phyloP scores from a whole-genome alignment of 2,888 invertebrate species.

The Shargacucullia verbasci region DNA sequence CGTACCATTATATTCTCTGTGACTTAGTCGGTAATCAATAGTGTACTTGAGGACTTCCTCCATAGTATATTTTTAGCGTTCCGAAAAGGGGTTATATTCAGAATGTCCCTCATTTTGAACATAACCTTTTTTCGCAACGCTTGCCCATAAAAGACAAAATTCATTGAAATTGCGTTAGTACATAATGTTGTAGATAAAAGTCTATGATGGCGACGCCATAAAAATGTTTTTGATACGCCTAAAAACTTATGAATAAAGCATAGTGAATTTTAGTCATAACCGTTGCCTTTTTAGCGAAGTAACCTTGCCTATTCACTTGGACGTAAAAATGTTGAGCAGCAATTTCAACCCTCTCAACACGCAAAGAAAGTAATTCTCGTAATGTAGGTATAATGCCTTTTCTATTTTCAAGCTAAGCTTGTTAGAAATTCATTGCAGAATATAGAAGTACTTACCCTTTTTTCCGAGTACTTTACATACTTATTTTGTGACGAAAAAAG shows the following conservation, averaged over 20 bases:
- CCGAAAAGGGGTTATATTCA: too few species aligned
- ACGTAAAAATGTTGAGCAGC: slow-evolving; percentile 56
- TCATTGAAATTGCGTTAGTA: slow-evolving; percentile 12
- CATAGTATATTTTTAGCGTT: too few species aligned
- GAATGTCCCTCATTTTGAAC: too few species aligned
- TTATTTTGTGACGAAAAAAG: slow-evolving; percentile 25
- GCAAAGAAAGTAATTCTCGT: slow-evolving; percentile 54
- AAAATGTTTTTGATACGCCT: slow-evolving; percentile 53
- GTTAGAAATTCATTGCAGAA: slow-evolving; percentile 51
- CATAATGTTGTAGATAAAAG: slow-evolving; percentile 41
- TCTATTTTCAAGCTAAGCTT: slow-evolving; percentile 50
- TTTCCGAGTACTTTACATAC: slow-evolving; percentile 33
- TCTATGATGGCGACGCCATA: slow-evolving; percentile 36
- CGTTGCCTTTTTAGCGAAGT: slow-evolving; percentile 48
- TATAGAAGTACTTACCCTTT: slow-evolving; percentile 27
- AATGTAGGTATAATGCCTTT: slow-evolving; percentile 49
- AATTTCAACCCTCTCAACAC: slow-evolving; percentile 56
- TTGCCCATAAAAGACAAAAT: neutral
- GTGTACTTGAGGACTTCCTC: too few species aligned
- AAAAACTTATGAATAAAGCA: slow-evolving; percentile 60
- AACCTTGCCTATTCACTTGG: slow-evolving; percentile 55
- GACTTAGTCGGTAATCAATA: too few species aligned
- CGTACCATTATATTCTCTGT: neutral
- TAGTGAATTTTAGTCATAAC: slow-evolving; percentile 53
- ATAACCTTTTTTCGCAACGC: too few species aligned